Percentiles rank a stretch among this genome's conserved stretches.
phyloP scores from a whole-genome alignment of 2,113 vertebrate genomes.

The Centropus unirufus region DNA sequence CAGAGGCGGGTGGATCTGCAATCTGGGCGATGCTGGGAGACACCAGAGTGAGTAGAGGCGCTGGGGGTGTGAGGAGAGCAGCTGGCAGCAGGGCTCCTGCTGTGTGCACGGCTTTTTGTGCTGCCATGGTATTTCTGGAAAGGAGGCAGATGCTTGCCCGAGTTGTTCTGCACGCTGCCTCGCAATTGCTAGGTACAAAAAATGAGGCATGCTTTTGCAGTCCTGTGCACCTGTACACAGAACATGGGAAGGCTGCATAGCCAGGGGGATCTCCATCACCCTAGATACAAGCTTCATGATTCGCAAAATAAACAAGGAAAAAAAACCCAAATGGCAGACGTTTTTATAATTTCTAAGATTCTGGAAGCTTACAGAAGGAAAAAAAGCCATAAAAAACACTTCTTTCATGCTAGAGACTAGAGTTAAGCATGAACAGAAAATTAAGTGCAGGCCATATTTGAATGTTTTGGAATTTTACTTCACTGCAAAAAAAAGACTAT shows the following conservation, averaged over 20 bases:
- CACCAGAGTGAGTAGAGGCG: background rate
- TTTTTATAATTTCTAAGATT: background rate
- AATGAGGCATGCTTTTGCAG: accelerated
- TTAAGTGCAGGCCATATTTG: background rate
- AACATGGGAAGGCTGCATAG: background rate
- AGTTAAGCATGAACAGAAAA: background rate
- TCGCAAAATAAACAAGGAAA: background rate
- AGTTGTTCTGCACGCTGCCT: background rate
- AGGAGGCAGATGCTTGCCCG: background rate
- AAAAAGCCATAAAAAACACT: background rate
- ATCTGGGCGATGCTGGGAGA: accelerated
- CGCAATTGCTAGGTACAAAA: background rate
- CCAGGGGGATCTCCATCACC: background rate
- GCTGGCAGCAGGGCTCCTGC: background rate
- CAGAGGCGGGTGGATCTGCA: accelerated
- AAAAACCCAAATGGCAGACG: background rate
- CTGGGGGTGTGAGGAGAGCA: accelerated
- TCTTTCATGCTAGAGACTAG: background rate
- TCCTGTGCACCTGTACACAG: background rate
- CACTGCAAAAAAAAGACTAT: background rate
- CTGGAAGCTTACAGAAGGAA: background rate
- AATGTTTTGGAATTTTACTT: background rate
- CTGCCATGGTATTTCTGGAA: accelerated
- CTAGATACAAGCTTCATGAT: background rate
- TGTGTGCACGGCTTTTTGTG: accelerated